Evolutionary conservation across 2,797 vertebrate species (phyloP).

Genomic region (Carapus acus): DNA sequence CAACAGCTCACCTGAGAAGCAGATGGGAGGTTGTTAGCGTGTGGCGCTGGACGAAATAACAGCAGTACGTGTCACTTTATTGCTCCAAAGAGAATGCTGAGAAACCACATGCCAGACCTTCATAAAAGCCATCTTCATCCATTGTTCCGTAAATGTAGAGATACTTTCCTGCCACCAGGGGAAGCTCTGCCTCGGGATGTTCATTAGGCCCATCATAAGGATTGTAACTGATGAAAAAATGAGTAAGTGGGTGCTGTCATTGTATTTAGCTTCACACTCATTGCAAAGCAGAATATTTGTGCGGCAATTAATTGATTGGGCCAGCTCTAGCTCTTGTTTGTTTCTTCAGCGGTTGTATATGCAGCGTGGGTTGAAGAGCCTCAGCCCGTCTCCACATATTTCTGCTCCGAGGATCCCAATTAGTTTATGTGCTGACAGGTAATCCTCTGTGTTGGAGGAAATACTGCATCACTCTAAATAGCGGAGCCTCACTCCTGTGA

Average conservation of each 20-base stretch:
- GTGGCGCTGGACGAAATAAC: background rate
- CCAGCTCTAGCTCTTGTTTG: constrained; percentile 3
- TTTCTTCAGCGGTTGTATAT: constrained; percentile 9
- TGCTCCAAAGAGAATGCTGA: no score
- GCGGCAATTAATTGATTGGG: constrained; percentile 4
- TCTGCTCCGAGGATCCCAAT: constrained; percentile 52
- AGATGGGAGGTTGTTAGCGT: constrained; percentile 12
- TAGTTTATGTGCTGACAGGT: constrained; percentile 60
- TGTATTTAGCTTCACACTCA: constrained; percentile 2
- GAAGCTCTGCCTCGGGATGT: constrained; percentile 96
- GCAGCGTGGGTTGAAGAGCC: constrained; percentile 32
- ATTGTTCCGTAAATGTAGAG: constrained; percentile 96
- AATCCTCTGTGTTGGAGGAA: constrained; percentile 50
- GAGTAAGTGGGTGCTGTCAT: background rate
- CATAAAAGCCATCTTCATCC: constrained; percentile 98
- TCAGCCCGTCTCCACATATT: constrained; percentile 41
- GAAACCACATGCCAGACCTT: constrained; percentile 74
- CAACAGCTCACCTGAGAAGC: constrained; percentile 84
- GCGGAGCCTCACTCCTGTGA: constrained; percentile 25
- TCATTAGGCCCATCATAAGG: constrained; percentile 98
- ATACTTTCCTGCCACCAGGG: constrained; percentile 94
- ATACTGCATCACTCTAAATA: constrained; percentile 54
- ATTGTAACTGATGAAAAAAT: constrained; percentile 82
- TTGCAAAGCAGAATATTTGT: constrained; percentile 5
- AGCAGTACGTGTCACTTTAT: background rate